phyloP scores from a whole-genome alignment of 2,797 vertebrate genomes.

The Propithecus perrieri region DNA sequence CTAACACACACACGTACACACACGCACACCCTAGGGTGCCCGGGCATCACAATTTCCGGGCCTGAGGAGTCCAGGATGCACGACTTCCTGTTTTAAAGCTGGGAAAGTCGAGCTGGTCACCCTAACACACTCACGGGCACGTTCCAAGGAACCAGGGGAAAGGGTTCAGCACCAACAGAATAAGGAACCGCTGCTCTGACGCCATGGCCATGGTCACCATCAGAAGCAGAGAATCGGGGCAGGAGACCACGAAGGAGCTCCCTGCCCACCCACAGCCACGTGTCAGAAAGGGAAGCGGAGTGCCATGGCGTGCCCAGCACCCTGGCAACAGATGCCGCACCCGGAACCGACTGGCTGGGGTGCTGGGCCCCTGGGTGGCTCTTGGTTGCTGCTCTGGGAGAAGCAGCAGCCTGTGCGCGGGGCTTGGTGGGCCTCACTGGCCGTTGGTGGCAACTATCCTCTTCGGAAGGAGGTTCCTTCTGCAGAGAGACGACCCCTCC shows the following conservation, averaged over 20 bases:
- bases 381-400: rapidly evolving
- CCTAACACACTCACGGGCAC: rapidly evolving
- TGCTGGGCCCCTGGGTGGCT: neutral
- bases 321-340: neutral
- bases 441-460: neutral
- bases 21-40: neutral
- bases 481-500: neutral
- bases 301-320: neutral
- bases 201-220: rapidly evolving
- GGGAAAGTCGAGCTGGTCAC: neutral
- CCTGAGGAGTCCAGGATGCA: neutral
- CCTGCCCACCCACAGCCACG: rapidly evolving
- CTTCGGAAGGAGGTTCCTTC: neutral
- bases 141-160: too few species aligned
- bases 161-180: neutral
- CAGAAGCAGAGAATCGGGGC: neutral
- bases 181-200: neutral
- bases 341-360: neutral
- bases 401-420: neutral
- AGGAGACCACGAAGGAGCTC: neutral
- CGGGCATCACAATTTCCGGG: rapidly evolving
- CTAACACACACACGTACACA: too few species aligned
- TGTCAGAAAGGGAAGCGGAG: too few species aligned
- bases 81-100: neutral
- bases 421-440: neutral